Conservation (phyloP, 2,113 vertebrate genomes). For the Gopherus flavomarginatus region DNA sequence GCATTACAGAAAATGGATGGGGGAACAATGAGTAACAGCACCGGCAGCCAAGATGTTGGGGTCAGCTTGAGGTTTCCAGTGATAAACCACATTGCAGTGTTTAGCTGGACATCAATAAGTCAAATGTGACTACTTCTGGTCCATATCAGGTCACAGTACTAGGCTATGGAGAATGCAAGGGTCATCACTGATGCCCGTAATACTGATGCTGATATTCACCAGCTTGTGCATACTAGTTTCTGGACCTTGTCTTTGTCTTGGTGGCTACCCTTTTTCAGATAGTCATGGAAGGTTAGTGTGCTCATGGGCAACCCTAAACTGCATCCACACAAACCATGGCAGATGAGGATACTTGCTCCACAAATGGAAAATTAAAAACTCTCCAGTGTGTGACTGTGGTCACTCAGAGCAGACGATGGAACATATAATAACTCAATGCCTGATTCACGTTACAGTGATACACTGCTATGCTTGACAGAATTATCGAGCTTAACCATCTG, state of each 20-base stretch:
- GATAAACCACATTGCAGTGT: not conserved
- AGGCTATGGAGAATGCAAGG: not conserved
- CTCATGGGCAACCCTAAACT: not conserved
- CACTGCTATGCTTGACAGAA: not conserved
- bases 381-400: not conserved
- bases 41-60: not conserved
- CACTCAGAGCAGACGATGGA: not conserved
- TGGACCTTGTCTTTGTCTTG: not conserved
- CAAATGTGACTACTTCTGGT: not conserved
- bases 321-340: not conserved
- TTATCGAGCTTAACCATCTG: not conserved
- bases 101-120: not conserved
- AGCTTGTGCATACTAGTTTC: not conserved
- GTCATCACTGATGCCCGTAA: not conserved
- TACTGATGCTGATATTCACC: not conserved
- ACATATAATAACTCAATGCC: not conserved
- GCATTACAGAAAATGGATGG: not conserved
- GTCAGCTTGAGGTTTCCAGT: not conserved
- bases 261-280: not conserved
- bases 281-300: not conserved
- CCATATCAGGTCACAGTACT: not conserved
- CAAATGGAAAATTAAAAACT: not conserved
- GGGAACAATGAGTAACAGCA: not conserved
- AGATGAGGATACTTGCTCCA: not conserved
- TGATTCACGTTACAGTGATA: not conserved